Conservation (phyloP, 2,113 vertebrate species). For the Oophaga pumilio region DNA sequence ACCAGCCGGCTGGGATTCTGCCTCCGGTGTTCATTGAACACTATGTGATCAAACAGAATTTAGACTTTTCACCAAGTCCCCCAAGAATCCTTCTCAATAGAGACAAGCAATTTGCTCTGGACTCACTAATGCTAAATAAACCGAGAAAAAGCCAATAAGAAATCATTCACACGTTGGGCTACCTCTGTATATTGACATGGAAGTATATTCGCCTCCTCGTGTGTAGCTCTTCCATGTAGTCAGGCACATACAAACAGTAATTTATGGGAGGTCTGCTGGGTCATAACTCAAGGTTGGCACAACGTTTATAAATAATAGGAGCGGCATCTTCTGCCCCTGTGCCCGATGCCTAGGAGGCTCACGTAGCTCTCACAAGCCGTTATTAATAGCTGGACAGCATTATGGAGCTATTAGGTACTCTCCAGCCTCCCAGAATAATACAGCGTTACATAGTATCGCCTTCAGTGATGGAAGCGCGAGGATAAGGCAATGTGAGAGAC, state of each 20-base stretch:
- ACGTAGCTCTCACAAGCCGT: not conserved
- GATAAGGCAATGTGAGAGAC: too few species aligned
- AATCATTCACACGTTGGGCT: constrained; percentile 34
- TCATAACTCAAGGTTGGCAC: constrained; percentile 33
- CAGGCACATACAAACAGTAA: constrained; percentile 9
- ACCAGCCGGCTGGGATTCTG: not conserved
- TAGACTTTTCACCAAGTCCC: constrained; percentile 20
- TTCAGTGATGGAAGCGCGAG: too few species aligned
- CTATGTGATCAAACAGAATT: not conserved
- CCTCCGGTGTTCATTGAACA: not conserved
- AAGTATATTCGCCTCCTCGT: not conserved
- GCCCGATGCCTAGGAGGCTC: not conserved
- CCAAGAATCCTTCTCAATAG: constrained; percentile 27
- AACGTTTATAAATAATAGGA: constrained; percentile 30
- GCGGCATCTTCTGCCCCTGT: constrained; percentile 10
- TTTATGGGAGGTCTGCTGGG: constrained; percentile 12
- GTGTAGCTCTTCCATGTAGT: not conserved
- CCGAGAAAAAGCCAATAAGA: constrained; percentile 32
- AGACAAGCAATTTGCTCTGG: constrained; percentile 37
- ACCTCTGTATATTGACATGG: constrained; percentile 28
- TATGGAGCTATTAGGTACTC: not conserved
- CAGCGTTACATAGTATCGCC: not conserved
- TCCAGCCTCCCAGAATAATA: not conserved
- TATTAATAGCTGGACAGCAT: not conserved
- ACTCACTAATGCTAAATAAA: constrained; percentile 17